phyloP scores from a whole-genome alignment of 1,140 invertebrate genomes.

The Sinonovacula constricta region DNA sequence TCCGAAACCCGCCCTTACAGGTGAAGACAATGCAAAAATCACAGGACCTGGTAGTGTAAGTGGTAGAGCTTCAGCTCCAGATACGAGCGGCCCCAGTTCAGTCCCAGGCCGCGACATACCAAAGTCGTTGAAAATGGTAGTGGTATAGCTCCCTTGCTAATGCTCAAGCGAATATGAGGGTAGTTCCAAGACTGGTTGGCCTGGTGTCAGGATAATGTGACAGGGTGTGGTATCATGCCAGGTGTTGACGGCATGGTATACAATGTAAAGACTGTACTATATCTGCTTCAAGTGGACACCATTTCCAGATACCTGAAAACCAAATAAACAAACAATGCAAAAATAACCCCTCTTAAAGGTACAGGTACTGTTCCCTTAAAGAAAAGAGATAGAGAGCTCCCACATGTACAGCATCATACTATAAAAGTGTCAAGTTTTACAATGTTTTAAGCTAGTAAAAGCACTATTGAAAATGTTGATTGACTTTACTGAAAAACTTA shows the following conservation, averaged over 20 bases:
- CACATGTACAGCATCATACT: too few species aligned
- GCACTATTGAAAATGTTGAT: too few species aligned
- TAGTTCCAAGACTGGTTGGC: not conserved
- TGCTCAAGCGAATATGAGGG: not conserved
- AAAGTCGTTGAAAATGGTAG: not conserved
- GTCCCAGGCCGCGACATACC: not conserved
- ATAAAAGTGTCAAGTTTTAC: too few species aligned
- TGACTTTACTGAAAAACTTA: too few species aligned
- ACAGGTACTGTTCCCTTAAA: too few species aligned
- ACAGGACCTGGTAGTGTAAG: not conserved
- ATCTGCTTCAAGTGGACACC: not conserved
- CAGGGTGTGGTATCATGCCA: not conserved
- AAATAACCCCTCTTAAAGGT: too few species aligned
- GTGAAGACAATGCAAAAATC: too few species aligned
- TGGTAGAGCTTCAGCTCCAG: not conserved
- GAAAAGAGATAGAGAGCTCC: too few species aligned
- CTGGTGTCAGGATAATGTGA: not conserved
- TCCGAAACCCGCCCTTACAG: too few species aligned
- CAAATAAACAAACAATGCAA: not conserved
- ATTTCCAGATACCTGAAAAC: not conserved
- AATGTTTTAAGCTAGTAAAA: too few species aligned
- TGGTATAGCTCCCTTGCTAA: not conserved
- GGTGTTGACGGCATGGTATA: not conserved
- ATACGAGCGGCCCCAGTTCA: not conserved
- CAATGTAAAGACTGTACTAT: not conserved